These are phyloP conservation scores for Caenorhabditis uteleia DNA, from an alignment of 2,888 invertebrate species.

Conservation along the genomic window DNA sequence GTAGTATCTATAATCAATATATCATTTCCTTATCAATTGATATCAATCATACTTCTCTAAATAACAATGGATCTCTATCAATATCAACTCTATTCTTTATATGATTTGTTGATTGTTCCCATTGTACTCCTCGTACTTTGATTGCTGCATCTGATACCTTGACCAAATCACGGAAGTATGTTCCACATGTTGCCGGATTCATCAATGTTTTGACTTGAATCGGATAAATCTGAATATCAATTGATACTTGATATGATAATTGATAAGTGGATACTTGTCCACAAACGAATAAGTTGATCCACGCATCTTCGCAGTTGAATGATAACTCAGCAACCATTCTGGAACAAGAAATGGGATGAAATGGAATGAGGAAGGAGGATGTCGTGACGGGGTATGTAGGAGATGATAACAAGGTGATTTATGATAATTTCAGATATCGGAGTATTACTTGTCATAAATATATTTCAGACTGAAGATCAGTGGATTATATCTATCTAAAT, in stretches of 20 bases:
- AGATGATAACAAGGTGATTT: too few relatives aligned
- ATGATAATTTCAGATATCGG: too few relatives aligned
- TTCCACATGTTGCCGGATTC: constrained; percentile 34
- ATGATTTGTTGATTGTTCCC: constrained; percentile 48
- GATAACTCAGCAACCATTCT: constrained; percentile 35
- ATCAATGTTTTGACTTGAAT: constrained; percentile 46
- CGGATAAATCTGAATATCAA: constrained; percentile 28
- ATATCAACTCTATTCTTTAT: constrained; percentile 48
- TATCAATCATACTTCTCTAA: constrained; percentile 30
- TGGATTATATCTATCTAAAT: too few relatives aligned
- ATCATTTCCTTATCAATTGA: background rate
- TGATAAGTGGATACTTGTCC: constrained; percentile 27
- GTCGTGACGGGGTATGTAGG: too few relatives aligned
- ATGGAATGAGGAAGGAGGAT: too few relatives aligned
- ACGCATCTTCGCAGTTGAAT: constrained; percentile 45
- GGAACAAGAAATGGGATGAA: too few relatives aligned
- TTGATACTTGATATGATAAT: background rate
- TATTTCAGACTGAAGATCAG: too few relatives aligned
- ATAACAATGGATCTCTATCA: constrained; percentile 43
- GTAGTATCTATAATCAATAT: constrained; percentile 40
- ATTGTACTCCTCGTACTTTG: constrained; percentile 30
- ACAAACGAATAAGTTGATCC: constrained; percentile 48
- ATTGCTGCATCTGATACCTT: constrained; percentile 29
- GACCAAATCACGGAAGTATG: constrained; percentile 39
- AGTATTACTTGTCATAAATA: too few relatives aligned